phyloP scores from a whole-genome alignment of 1,140 invertebrate genomes.

The Contarinia nasturtii region DNA sequence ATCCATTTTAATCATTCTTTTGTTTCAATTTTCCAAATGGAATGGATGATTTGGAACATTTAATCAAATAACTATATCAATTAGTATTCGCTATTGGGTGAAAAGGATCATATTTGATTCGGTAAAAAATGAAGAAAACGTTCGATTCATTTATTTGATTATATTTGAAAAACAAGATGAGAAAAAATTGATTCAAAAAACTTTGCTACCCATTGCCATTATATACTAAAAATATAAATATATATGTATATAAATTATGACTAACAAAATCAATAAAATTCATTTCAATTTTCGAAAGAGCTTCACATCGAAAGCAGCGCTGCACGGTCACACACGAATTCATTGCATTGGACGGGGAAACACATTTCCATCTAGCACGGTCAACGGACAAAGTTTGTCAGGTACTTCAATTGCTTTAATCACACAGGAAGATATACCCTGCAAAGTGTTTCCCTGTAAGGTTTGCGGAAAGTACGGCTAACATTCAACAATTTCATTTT shows the following conservation, averaged over 20 bases:
- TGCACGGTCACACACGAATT: conserved; percentile 55
- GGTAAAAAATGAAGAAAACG: too few relatives aligned
- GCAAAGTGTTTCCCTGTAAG: conserved; percentile 38
- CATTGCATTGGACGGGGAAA: conserved; percentile 28
- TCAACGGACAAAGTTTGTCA: neutral
- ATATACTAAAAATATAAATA: too few relatives aligned
- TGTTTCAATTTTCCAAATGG: neutral
- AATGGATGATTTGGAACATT: too few relatives aligned
- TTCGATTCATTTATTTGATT: too few relatives aligned
- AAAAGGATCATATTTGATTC: too few relatives aligned
- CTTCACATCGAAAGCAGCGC: conserved; percentile 58
- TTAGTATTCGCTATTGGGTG: too few relatives aligned
- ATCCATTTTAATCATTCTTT: neutral
- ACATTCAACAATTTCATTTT: neutral
- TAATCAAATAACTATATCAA: too few relatives aligned
- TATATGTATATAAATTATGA: too few relatives aligned
- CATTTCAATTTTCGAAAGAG: conserved; percentile 28
- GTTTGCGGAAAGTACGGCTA: conserved; percentile 91
- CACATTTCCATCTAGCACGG: neutral
- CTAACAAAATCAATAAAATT: neutral
- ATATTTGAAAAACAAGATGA: too few relatives aligned
- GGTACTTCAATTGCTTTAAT: conserved; percentile 6
- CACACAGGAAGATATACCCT: conserved; percentile 51
- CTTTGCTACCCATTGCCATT: too few relatives aligned
- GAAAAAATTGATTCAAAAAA: too few relatives aligned